Percentiles rank a stretch among this genome's conserved stretches.
phyloP scores from a whole-genome alignment of 2,888 invertebrate species.

The Eremobia ochroleuca region DNA sequence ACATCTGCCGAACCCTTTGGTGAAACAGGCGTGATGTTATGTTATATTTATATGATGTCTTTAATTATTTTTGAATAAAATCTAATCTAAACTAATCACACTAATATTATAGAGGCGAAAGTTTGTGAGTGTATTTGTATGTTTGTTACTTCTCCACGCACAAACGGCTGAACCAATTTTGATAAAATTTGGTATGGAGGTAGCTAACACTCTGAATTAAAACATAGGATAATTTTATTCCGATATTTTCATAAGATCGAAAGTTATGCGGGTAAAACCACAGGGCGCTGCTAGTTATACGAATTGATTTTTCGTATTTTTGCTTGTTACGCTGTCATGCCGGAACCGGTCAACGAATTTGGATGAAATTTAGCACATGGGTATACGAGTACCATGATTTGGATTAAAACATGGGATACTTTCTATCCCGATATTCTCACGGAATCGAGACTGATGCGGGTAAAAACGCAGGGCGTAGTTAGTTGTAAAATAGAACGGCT shows the following conservation, averaged over 20 bases:
- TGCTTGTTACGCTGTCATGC: not conserved
- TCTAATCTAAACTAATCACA: not conserved
- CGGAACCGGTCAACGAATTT: not conserved
- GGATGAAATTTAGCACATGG: not conserved
- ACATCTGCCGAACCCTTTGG: too few species aligned
- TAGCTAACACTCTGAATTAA: too few species aligned
- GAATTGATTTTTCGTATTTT: not conserved
- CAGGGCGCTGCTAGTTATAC: too few species aligned
- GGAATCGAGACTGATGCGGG: not conserved
- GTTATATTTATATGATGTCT: not conserved
- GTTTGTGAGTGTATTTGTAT: too few species aligned
- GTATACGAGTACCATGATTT: not conserved
- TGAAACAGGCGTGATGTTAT: too few species aligned
- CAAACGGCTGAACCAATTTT: too few species aligned
- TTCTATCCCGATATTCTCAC: not conserved
- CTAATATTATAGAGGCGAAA: not conserved
- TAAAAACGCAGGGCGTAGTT: not conserved
- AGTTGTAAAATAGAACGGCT: not conserved
- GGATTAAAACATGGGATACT: not conserved
- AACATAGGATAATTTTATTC: too few species aligned
- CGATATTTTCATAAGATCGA: too few species aligned
- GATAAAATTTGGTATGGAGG: too few species aligned
- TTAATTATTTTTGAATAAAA: not conserved
- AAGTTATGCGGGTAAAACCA: too few species aligned
- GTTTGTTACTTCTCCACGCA: too few species aligned